Percentiles rank a stretch among this genome's conserved stretches.
These are phyloP conservation scores for Clistopyga incitator DNA, from an alignment of 2,888 invertebrate species.

Conservation along the genomic window DNA sequence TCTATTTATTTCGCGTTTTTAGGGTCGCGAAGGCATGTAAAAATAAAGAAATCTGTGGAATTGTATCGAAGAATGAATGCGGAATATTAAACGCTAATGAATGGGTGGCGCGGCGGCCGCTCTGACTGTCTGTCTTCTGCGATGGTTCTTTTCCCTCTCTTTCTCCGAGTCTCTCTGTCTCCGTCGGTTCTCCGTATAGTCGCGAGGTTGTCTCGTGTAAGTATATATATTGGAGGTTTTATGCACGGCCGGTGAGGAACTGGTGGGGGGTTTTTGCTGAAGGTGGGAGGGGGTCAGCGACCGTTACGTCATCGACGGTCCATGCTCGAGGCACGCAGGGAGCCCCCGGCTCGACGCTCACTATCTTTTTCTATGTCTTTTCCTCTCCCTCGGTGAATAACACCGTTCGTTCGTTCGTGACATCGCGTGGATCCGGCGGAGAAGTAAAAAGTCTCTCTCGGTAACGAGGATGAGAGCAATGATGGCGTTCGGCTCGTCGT, in stretches of 20 bases:
- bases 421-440: constrained; percentile 27
- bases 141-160: constrained; percentile 23
- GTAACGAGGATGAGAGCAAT: constrained; percentile 36
- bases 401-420: constrained; percentile 48
- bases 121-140: constrained; percentile 16
- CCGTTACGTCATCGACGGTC: constrained; percentile 83
- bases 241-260: constrained; percentile 36
- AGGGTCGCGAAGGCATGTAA: background rate
- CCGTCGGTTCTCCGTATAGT: constrained; percentile 53
- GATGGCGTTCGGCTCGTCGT: constrained; percentile 30
- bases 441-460: constrained; percentile 5
- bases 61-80: constrained; percentile 36
- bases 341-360: constrained; percentile 68
- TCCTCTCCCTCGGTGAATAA: constrained; percentile 27
- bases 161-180: background rate
- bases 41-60: constrained; percentile 40
- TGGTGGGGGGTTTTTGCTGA: constrained; percentile 68
- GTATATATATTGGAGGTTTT: constrained; percentile 32
- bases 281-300: constrained; percentile 82
- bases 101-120: constrained; percentile 46
- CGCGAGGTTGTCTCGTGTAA: constrained; percentile 47
- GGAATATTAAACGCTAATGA: constrained; percentile 55
- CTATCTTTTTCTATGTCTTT: constrained; percentile 18
- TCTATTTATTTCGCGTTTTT: constrained; percentile 26
- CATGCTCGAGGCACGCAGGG: constrained; percentile 77